Conservation (phyloP, 2,113 vertebrate genomes). For the Rhinopithecus roxellana region DNA sequence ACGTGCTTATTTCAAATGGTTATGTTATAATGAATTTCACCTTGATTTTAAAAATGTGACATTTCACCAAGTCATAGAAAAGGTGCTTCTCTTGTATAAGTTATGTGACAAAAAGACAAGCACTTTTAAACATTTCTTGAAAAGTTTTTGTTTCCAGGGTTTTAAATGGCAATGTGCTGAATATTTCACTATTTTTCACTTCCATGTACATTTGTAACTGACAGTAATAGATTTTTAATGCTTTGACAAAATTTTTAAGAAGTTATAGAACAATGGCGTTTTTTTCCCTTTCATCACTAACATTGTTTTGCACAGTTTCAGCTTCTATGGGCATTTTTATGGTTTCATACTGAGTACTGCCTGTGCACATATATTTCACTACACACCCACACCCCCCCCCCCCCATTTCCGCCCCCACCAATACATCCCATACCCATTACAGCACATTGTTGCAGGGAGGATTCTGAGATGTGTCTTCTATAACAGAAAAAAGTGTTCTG, state of each 20-base stretch:
- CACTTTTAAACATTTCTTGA: background rate
- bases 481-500: background rate
- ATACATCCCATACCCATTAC: background rate
- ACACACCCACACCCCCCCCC: too few species aligned
- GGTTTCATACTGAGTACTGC: background rate
- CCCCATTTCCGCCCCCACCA: too few species aligned
- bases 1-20: background rate
- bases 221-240: background rate
- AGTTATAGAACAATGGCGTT: background rate
- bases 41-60: background rate
- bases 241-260: background rate
- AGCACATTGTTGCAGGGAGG: background rate
- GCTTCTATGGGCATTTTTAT: background rate
- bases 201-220: background rate
- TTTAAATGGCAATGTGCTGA: background rate
- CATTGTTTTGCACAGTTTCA: background rate
- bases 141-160: background rate
- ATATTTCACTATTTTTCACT: background rate
- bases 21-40: background rate
- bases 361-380: fast-evolving
- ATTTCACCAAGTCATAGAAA: background rate
- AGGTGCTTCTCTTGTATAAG: background rate
- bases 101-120: background rate
- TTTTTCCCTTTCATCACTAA: background rate
- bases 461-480: background rate